Conservation (phyloP, 1,140 invertebrate genomes). For the Yoshiicerus persimilis region DNA sequence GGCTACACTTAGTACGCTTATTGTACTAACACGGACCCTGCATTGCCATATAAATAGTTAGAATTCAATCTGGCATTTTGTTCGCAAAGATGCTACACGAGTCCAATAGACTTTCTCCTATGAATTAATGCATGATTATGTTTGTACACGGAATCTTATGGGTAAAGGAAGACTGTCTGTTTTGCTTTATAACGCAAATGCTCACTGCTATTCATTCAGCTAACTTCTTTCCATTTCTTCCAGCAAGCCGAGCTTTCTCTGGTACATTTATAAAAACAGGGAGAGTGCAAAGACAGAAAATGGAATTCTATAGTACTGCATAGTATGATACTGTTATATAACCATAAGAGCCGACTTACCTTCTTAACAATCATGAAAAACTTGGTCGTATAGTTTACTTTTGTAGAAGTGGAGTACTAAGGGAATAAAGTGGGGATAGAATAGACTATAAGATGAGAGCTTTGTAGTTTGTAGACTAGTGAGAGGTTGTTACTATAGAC, state of each 20-base stretch:
- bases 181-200: neutral
- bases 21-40: too few species aligned
- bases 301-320: neutral
- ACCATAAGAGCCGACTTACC: neutral
- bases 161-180: neutral
- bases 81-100: neutral
- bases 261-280: neutral
- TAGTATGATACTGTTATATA: neutral
- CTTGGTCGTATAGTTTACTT: slow-evolving; percentile 10
- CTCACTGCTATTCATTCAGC: neutral
- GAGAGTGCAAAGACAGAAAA: neutral
- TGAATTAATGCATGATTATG: neutral
- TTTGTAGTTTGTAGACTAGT: neutral
- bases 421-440: slow-evolving; percentile 1
- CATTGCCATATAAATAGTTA: too few species aligned
- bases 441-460: neutral
- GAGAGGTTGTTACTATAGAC: neutral
- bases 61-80: neutral
- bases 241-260: neutral
- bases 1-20: too few species aligned
- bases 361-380: neutral
- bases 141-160: neutral
- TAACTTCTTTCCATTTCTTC: neutral
- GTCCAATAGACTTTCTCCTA: neutral
- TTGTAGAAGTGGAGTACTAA: neutral